phyloP scores from a whole-genome alignment of 2,113 vertebrate genomes.

The Oryzias celebensis region DNA sequence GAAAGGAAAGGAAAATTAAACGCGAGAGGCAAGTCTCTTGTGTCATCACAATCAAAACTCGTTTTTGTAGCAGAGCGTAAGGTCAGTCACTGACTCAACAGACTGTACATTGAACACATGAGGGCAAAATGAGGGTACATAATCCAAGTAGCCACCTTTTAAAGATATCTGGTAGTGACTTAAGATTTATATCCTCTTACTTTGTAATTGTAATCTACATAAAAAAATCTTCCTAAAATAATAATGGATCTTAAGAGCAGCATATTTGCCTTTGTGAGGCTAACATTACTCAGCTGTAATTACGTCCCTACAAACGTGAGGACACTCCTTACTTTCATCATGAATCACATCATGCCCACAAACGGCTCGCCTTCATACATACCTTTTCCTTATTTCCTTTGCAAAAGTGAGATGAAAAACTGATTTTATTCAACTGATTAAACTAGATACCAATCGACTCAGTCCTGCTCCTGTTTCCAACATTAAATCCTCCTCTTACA shows the following conservation, averaged over 20 bases:
- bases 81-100: too few relatives aligned
- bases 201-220: too few relatives aligned
- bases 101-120: slow-evolving; percentile 10
- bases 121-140: background rate
- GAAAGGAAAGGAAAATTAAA: slow-evolving; percentile 1
- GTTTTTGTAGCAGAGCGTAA: too few relatives aligned
- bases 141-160: background rate
- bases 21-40: background rate
- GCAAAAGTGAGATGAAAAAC: slow-evolving; percentile 22
- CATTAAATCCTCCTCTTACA: slow-evolving; percentile 28
- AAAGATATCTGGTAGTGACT: background rate
- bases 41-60: too few relatives aligned
- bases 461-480: slow-evolving; percentile 21
- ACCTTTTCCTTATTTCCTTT: slow-evolving; percentile 2
- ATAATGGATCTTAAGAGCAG: too few relatives aligned
- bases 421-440: slow-evolving; percentile 12
- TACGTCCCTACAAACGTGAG: too few relatives aligned
- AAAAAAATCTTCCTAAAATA: too few relatives aligned
- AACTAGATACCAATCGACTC: background rate
- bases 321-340: background rate
- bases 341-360: background rate
- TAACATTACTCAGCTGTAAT: too few relatives aligned
- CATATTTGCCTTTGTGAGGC: too few relatives aligned
- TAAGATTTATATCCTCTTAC: background rate
- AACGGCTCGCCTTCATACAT: slow-evolving; percentile 1